phyloP scores from a whole-genome alignment of 2,113 vertebrate genomes.

The Nestor notabilis region DNA sequence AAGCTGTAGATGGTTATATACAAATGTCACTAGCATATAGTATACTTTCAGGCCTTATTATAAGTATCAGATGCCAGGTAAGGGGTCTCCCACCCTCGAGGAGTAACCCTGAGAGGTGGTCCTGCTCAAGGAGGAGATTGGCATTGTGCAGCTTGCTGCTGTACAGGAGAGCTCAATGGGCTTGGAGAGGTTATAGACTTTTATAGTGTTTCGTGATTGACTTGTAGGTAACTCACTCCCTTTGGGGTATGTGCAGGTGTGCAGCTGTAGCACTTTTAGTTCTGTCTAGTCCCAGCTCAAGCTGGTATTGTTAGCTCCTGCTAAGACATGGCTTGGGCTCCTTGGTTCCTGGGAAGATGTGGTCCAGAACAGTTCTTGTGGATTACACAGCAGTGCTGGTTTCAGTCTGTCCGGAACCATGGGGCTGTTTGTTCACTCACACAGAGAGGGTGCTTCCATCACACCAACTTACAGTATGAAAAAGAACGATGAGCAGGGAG shows the following conservation, averaged over 20 bases:
- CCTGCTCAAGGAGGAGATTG: not conserved
- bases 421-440: not conserved
- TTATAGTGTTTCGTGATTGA: not conserved
- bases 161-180: not conserved
- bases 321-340: not conserved
- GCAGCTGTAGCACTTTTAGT: not conserved
- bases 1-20: not conserved
- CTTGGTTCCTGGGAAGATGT: not conserved
- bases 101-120: not conserved
- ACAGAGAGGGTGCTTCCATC: accelerated
- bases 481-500: not conserved
- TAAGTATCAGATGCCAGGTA: not conserved
- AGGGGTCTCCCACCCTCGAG: not conserved
- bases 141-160: accelerated
- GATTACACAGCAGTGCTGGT: not conserved
- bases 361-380: not conserved
- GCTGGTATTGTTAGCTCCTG: not conserved
- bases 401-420: not conserved
- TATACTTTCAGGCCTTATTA: not conserved
- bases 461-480: accelerated
- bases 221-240: accelerated
- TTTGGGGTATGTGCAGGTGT: not conserved
- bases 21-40: not conserved
- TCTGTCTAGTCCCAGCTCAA: not conserved
- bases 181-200: not conserved